A percentile compares a stretch with the other conserved stretches of the same genome.
Conservation (phyloP, 1,140 invertebrate genomes). For the Triops cancriformis region DNA sequence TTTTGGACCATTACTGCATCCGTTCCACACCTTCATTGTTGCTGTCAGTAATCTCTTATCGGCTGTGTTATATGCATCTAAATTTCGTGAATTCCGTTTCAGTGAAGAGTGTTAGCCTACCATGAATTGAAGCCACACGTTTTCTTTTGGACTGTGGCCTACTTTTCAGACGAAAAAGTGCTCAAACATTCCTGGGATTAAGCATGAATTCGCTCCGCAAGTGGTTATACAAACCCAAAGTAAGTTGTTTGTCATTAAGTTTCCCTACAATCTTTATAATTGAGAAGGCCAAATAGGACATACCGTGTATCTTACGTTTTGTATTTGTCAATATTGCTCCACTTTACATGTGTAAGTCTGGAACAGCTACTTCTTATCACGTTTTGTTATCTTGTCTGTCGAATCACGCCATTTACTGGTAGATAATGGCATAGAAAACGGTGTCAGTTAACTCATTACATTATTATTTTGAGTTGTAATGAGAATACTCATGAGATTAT, state of each 20-base stretch:
- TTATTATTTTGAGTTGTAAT: background rate
- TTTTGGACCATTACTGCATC: background rate
- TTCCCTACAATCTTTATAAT: too few species aligned
- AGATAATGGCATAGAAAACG: too few species aligned
- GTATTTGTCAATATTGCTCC: too few species aligned
- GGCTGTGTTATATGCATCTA: too few species aligned
- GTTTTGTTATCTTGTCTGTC: too few species aligned
- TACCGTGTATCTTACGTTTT: too few species aligned
- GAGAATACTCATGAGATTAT: constrained; percentile 15
- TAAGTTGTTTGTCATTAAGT: constrained; percentile 42
- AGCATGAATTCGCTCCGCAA: constrained; percentile 79
- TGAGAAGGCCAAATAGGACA: too few species aligned
- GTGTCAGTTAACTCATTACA: too few species aligned
- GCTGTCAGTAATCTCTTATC: background rate
- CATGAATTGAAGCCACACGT: constrained; percentile 32
- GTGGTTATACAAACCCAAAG: constrained; percentile 87
- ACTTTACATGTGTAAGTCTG: too few species aligned
- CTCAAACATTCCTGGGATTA: background rate
- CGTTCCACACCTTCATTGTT: background rate
- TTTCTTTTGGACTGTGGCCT: constrained; percentile 32
- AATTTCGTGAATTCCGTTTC: background rate
- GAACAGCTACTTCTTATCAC: too few species aligned
- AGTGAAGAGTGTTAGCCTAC: background rate
- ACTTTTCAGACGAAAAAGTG: constrained; percentile 23
- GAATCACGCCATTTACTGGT: too few species aligned